Conservation (phyloP, 2,113 vertebrate species). For the Stegostoma tigrinum region DNA sequence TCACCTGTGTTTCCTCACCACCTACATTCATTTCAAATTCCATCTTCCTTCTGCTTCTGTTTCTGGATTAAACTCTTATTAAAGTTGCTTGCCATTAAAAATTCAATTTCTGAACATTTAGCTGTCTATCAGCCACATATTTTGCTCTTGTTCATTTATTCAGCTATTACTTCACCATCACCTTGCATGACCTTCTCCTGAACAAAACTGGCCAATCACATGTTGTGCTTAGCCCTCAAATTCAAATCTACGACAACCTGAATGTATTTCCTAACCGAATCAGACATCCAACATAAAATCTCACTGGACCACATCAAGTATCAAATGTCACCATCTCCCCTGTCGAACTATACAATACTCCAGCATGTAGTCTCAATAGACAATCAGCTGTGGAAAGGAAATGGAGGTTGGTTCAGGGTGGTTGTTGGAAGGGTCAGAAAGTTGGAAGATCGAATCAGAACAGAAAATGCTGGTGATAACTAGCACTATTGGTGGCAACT, state of each 20-base stretch:
- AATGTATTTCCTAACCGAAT: not conserved
- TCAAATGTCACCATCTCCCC: not conserved
- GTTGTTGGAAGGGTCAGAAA: not conserved
- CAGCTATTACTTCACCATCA: not conserved
- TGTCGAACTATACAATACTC: not conserved
- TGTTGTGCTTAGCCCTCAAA: not conserved
- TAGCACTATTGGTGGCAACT: no score
- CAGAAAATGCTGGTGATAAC: no score
- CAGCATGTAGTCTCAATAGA: not conserved
- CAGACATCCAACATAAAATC: not conserved
- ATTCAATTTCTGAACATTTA: not conserved
- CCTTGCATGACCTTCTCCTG: not conserved
- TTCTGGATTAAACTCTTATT: not conserved
- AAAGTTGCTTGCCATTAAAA: not conserved
- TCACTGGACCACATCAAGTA: not conserved
- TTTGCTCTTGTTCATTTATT: not conserved
- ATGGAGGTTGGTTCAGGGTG: not conserved
- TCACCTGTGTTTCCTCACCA: not conserved
- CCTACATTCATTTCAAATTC: not conserved
- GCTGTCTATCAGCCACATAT: not conserved
- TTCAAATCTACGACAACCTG: not conserved
- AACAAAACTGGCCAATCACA: not conserved
- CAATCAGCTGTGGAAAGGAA: not conserved
- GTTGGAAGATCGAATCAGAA: not conserved
- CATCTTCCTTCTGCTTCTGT: not conserved